Base-by-base conservation (phyloP, 2,797 vertebrate genomes). In the Schizopygopsis malacanthus region DNA sequence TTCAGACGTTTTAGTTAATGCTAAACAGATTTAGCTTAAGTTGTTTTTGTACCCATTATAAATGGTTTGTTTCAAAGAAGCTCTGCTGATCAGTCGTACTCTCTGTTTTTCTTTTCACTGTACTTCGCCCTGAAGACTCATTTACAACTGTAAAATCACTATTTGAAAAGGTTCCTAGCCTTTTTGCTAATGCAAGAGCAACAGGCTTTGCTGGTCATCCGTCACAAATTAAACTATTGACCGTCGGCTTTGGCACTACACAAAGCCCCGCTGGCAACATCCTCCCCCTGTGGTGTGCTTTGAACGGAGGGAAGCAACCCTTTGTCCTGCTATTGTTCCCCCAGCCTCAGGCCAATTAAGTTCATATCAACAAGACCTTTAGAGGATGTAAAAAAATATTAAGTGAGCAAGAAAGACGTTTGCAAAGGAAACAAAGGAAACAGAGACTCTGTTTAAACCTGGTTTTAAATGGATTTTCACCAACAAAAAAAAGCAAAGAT, bases 261-360 rank as follows among this genome's bases (percentile, higher is more conserved):
- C 59, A 84, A 82, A 75, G 77, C 71, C 82, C 81, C 37, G 59
- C 22, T 41, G 50, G 54, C 39, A 56, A 84, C 87, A 87, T 89
- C 83, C 89, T 87, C 85, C 83, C 73, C 86, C 85, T 81, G 85
- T 52, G 83, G 83, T 88, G 84, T 85, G 83, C 87, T 85, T 79
- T 86, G 83, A 88, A 88, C 85, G 65, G 47, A 54, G 81, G 86
- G 87, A 90, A 90, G 89, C 85, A 33, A 79, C 82, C 88, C 85
- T 89, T 84, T 85, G 79, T 84, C 88, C 83, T 84, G 88, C 89
- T 83, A 92, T 92, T 92, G 92, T 93, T 91, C 86, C 88, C 72
- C 59, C 77, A 84, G 73, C 67, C 86, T 56, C 25, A 86, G 82
- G 86, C 83, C 84, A 89, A 88, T 88, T 85, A 85, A 90, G 88